Percentiles rank a stretch among this genome's conserved stretches.
Conservation (phyloP, 2,888 invertebrate species). For the Cosmia pyralina region DNA sequence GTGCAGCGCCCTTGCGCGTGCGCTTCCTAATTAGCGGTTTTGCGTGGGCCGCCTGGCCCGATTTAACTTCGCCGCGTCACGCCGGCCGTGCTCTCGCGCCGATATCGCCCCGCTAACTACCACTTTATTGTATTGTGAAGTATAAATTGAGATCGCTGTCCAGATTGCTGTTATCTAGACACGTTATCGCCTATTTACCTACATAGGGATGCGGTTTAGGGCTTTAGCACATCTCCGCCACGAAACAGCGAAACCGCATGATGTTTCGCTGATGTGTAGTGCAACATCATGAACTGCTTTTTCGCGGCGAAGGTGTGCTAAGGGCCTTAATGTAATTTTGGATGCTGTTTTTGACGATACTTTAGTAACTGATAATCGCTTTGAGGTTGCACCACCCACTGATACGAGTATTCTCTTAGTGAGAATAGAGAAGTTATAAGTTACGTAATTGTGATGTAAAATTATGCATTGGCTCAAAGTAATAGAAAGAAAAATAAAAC, state of each 20-base stretch:
- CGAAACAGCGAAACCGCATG: too few species aligned
- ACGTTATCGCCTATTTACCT: conserved; percentile 53
- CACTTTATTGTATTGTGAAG: conserved; percentile 59
- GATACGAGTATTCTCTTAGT: conserved; percentile 6
- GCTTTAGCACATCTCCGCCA: too few species aligned
- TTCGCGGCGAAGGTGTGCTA: too few species aligned
- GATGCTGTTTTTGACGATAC: conserved; percentile 34
- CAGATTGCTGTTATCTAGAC: conserved; percentile 57
- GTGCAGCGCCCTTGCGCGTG: conserved; percentile 86
- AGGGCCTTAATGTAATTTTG: conserved; percentile 32
- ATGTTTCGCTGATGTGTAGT: too few species aligned
- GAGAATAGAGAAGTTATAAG: not conserved
- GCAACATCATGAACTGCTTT: too few species aligned
- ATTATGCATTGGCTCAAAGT: not conserved
- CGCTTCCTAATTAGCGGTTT: conserved; percentile 87
- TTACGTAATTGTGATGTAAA: not conserved
- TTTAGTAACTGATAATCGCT: conserved; percentile 19
- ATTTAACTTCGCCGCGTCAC: conserved; percentile 85
- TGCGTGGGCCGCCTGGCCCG: conserved; percentile 82
- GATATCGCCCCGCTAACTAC: conserved; percentile 60
- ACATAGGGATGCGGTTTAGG: conserved; percentile 39
- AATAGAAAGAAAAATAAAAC: not conserved
- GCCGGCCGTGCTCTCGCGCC: conserved; percentile 69
- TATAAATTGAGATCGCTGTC: conserved; percentile 52
- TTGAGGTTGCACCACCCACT: not conserved